Evolutionary conservation across 35 echinoderm and acorn worm genomes (phyloP).

Genomic region (Lytechinus variegatus): DNA sequence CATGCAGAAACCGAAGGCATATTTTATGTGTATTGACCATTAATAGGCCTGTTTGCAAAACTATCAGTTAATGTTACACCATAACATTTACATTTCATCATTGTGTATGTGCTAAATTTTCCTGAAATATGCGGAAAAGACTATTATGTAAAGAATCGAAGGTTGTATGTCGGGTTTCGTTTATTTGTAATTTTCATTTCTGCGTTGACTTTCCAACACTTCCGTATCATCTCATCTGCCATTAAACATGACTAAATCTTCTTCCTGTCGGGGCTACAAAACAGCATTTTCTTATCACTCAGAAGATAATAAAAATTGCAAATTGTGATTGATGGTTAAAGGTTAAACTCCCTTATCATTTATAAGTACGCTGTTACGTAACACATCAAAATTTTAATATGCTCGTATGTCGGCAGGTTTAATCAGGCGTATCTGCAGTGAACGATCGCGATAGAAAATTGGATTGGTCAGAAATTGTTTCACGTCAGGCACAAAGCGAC

Average conservation of each 20-base stretch:
- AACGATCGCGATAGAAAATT: background rate
- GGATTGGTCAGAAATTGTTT: conserved; percentile 23
- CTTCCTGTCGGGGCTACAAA: background rate
- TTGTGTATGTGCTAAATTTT: too few species aligned
- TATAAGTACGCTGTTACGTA: conserved; percentile 34
- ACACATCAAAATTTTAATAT: conserved; percentile 50
- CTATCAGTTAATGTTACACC: too few species aligned
- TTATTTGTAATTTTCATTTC: background rate
- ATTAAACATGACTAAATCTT: conserved; percentile 6
- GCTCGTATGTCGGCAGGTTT: background rate
- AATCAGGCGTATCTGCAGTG: conserved; percentile 6
- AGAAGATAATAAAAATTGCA: conserved; percentile 58
- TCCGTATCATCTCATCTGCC: background rate
- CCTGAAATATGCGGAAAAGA: too few species aligned
- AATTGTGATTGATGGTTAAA: conserved; percentile 52
- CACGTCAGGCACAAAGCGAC: background rate
- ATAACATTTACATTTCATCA: too few species aligned
- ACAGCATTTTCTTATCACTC: conserved; percentile 40
- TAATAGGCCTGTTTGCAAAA: too few species aligned
- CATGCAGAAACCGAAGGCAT: too few species aligned
- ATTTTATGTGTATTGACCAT: too few species aligned
- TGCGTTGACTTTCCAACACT: background rate
- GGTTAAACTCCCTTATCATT: conserved; percentile 35
- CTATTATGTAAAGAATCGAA: too few species aligned
- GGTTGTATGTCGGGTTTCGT: too few species aligned